Evolutionary conservation across 2,113 vertebrate genomes (phyloP).

Genomic region (Oceanites oceanicus): DNA sequence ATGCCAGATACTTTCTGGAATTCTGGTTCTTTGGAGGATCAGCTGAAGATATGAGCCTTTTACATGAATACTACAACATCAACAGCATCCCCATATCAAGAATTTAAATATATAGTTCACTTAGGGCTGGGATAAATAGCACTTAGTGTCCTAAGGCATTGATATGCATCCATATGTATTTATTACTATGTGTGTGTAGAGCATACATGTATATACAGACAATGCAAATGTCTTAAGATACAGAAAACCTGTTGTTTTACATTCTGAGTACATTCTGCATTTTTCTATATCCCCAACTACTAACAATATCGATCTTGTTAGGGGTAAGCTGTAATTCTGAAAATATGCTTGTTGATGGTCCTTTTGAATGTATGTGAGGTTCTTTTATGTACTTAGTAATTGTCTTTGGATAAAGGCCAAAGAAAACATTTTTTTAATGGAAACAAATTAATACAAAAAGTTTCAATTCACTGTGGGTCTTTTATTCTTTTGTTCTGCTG

Average conservation of each 20-base stretch:
- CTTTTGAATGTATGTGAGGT: background rate
- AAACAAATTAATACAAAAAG: background rate
- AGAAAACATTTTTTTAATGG: background rate
- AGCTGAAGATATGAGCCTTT: background rate
- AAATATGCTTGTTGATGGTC: background rate
- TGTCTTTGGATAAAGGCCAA: background rate
- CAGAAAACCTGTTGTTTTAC: background rate
- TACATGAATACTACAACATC: background rate
- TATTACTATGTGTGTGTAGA: background rate
- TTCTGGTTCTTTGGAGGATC: background rate
- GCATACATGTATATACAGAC: accelerated
- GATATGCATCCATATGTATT: background rate
- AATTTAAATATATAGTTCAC: background rate
- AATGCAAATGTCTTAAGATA: background rate
- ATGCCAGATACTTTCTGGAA: background rate
- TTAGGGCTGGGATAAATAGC: background rate
- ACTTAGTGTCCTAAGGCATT: background rate
- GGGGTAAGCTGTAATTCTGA: background rate
- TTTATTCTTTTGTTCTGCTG: background rate
- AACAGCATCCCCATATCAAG: background rate
- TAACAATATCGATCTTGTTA: background rate
- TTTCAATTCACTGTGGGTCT: background rate
- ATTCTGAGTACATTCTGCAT: background rate
- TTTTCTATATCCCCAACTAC: background rate
- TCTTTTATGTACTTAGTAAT: background rate